Percentiles rank a stretch among this genome's conserved stretches.
These are phyloP conservation scores for Beroe forskalii DNA, from an alignment of 37 sponge, comb jelly and placozoan genomes.

Conservation along the genomic window DNA sequence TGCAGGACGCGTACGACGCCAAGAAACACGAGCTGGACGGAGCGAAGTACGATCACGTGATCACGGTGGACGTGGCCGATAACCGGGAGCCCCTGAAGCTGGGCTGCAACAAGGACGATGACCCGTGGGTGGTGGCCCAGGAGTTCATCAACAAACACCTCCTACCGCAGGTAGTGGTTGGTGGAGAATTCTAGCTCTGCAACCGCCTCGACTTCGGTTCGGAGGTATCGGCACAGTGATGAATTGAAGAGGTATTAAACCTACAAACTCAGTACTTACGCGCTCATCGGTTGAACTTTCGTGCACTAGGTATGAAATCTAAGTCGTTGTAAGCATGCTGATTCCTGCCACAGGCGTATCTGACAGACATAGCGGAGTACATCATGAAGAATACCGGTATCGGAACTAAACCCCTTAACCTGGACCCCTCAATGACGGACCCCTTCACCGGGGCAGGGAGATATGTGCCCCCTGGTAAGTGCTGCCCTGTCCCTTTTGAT, in stretches of 20 bases:
- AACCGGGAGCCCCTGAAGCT: not conserved
- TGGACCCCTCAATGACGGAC: not conserved
- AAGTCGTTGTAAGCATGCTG: not conserved
- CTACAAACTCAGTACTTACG: not conserved
- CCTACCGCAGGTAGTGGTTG: constrained; percentile 30
- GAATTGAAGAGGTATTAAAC: too few species aligned
- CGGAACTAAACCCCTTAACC: not conserved
- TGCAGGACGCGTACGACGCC: constrained; percentile 46
- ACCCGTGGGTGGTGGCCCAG: constrained; percentile 52
- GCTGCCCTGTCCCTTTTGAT: not conserved
- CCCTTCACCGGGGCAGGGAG: not conserved
- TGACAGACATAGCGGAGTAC: constrained; percentile 41
- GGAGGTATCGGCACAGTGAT: too few species aligned
- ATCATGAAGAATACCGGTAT: constrained; percentile 41
- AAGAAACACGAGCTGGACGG: constrained; percentile 63
- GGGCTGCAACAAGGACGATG: constrained; percentile 45
- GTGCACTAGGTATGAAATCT: too few species aligned
- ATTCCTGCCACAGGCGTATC: constrained; percentile 1
- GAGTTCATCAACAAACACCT: constrained; percentile 57
- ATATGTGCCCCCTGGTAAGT: constrained; percentile 19
- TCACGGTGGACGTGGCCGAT: constrained; percentile 24
- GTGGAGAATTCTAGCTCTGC: too few species aligned
- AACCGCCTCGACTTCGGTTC: too few species aligned
- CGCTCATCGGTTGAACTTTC: too few species aligned
- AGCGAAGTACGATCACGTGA: constrained; percentile 51